Evolutionary conservation across 2,113 vertebrate species (phyloP).

Genomic region (Galeopterus variegatus): DNA sequence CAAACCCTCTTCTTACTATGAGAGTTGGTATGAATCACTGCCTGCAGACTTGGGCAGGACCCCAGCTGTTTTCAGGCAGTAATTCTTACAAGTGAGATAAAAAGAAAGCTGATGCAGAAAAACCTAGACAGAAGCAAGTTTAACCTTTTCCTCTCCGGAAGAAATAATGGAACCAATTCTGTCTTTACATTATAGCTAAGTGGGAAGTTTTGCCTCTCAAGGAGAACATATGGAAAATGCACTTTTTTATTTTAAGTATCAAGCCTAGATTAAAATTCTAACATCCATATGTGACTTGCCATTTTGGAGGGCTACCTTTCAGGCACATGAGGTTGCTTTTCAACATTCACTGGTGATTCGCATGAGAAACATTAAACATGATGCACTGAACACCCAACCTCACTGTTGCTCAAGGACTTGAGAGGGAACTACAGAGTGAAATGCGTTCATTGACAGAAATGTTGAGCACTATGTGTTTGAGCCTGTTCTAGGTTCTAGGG

Average conservation of each 20-base stretch:
- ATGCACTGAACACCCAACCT: neutral
- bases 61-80: neutral
- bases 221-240: neutral
- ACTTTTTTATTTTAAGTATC: neutral
- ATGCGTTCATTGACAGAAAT: neutral
- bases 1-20: neutral
- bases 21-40: neutral
- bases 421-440: neutral
- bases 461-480: neutral
- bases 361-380: neutral
- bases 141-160: neutral
- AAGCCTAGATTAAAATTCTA: neutral
- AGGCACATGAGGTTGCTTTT: neutral
- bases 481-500: neutral
- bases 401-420: neutral
- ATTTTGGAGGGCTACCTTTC: neutral
- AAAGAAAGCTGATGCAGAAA: constrained; percentile 16
- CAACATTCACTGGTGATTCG: neutral
- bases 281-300: neutral
- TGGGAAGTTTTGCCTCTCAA: neutral
- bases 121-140: neutral
- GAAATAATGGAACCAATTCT: neutral
- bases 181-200: neutral
- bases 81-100: constrained; percentile 4
- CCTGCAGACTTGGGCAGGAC: neutral